Conservation (phyloP, 2,113 vertebrate species). For the Okapia johnstoni region DNA sequence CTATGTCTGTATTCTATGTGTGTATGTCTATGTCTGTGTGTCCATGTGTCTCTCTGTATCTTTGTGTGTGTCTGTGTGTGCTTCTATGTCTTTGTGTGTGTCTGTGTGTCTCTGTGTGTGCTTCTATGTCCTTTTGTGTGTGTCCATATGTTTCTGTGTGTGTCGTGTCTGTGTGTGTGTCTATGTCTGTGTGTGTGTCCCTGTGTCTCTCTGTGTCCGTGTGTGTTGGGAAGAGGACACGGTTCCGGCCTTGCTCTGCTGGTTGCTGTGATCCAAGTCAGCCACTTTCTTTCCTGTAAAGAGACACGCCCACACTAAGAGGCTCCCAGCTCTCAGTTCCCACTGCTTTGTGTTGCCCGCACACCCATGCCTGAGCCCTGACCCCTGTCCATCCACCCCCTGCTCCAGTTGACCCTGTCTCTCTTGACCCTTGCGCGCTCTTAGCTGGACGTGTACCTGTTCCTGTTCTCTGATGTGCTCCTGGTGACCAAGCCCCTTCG, state of each 20-base stretch:
- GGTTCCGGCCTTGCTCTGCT: not conserved
- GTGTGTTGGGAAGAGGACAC: not conserved
- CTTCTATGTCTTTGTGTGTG: not conserved
- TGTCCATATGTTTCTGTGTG: not conserved
- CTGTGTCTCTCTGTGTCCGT: not conserved
- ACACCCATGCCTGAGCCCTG: not conserved
- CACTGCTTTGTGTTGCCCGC: rapidly evolving
- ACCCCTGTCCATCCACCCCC: rapidly evolving
- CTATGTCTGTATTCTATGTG: not conserved
- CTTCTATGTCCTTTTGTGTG: not conserved
- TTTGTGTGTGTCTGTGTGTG: not conserved
- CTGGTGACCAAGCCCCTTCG: constrained; percentile 87
- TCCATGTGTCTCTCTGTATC: not conserved
- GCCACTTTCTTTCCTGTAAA: not conserved
- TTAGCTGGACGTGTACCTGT: constrained; percentile 84
- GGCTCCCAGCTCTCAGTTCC: not conserved
- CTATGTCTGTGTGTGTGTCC: not conserved
- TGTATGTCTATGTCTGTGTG: not conserved
- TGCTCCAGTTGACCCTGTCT: not conserved
- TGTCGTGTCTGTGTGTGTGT: not conserved
- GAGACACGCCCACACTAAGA: not conserved
- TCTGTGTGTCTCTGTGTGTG: not conserved
- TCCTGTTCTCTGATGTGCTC: constrained; percentile 89
- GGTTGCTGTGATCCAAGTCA: not conserved
- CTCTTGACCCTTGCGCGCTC: not conserved